phyloP scores from a whole-genome alignment of 37 sponge, comb jelly and placozoan species.

The Diacarnus erythraeanus region DNA sequence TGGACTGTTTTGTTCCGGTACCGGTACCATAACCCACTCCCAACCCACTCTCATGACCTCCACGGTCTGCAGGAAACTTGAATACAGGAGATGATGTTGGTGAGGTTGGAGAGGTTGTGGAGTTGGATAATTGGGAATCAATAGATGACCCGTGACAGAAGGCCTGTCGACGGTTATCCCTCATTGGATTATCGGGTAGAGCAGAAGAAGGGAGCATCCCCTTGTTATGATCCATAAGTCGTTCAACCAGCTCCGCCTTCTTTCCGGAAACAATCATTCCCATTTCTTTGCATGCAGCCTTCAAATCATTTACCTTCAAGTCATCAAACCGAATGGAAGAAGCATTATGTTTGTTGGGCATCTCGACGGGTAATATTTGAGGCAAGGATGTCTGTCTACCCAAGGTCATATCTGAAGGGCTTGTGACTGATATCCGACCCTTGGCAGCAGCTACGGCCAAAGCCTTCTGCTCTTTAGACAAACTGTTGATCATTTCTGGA shows the following conservation, averaged over 20 bases:
- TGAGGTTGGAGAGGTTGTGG: slow-evolving; percentile 28
- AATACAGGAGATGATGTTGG: slow-evolving; percentile 51
- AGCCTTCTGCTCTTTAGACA: slow-evolving; percentile 18
- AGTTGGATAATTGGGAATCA: slow-evolving; percentile 37
- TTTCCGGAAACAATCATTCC: slow-evolving; percentile 85
- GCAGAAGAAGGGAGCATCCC: slow-evolving; percentile 58
- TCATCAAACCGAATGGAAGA: slow-evolving; percentile 63
- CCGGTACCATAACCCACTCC: neutral
- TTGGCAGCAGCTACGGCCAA: slow-evolving; percentile 1
- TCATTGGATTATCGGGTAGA: slow-evolving; percentile 31
- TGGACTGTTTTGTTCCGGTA: neutral
- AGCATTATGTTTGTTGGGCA: slow-evolving; percentile 47
- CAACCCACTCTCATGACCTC: neutral
- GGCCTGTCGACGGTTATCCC: slow-evolving; percentile 23
- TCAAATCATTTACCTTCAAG: slow-evolving; percentile 73
- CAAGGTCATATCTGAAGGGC: neutral
- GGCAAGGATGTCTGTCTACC: slow-evolving; percentile 20
- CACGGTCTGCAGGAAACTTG: slow-evolving; percentile 42
- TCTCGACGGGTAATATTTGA: slow-evolving; percentile 47
- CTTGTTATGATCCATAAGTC: slow-evolving; percentile 78
- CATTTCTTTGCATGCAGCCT: slow-evolving; percentile 74
- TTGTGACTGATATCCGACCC: slow-evolving; percentile 2
- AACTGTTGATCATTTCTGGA: slow-evolving; percentile 57
- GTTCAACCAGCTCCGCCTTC: slow-evolving; percentile 78
- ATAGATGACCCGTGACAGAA: slow-evolving; percentile 8